phyloP scores from a whole-genome alignment of 2,113 vertebrate genomes.

The Micromys minutus region DNA sequence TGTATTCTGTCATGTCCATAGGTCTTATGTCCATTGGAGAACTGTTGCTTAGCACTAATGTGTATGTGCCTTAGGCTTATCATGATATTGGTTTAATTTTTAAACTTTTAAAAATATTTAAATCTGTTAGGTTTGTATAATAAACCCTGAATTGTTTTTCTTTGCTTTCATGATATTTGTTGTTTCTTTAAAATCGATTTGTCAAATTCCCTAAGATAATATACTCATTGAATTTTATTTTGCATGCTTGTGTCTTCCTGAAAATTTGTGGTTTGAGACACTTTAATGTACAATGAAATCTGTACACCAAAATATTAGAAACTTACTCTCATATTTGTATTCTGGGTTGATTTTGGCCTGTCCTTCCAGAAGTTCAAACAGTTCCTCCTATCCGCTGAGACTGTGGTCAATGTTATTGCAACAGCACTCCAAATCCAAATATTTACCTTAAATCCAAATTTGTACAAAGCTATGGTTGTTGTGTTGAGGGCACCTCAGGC shows the following conservation, averaged over 20 bases:
- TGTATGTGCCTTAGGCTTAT: neutral
- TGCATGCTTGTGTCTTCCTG: neutral
- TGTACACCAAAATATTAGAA: neutral
- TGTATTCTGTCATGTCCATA: neutral
- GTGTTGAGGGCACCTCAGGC: neutral
- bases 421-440: neutral
- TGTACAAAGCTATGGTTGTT: neutral
- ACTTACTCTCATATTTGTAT: neutral
- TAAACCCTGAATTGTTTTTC: neutral
- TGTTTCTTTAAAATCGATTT: neutral
- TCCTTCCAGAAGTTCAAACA: neutral
- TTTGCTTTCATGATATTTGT: neutral
- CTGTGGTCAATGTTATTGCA: neutral
- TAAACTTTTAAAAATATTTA: neutral
- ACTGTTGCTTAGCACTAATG: neutral
- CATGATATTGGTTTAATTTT: neutral
- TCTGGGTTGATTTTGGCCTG: neutral
- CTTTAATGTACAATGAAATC: neutral
- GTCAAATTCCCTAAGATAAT: neutral
- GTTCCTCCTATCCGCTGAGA: neutral
- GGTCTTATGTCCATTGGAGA: neutral
- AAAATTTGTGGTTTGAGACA: neutral
- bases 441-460: neutral
- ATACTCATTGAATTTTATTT: neutral
- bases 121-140: neutral